These are phyloP conservation scores for Ranitomeya imitator DNA, from an alignment of 2,113 vertebrate species.

Conservation along the genomic window DNA sequence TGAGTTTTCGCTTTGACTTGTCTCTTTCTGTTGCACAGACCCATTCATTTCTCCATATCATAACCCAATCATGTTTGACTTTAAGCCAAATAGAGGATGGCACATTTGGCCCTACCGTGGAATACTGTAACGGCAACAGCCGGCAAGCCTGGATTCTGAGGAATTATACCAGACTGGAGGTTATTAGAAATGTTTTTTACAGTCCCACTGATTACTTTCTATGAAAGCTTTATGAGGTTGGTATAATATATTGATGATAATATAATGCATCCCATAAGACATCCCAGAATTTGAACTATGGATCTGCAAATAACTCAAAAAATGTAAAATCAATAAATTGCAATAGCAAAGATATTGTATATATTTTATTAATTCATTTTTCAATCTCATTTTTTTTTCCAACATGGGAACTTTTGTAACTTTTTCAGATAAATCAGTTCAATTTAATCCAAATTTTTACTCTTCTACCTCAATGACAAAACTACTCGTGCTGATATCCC, in stretches of 20 bases:
- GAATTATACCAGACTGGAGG: conserved; percentile 83
- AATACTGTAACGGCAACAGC: conserved; percentile 81
- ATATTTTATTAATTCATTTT: too few species aligned
- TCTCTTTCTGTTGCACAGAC: conserved; percentile 76
- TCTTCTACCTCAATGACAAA: too few species aligned
- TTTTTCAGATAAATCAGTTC: too few species aligned
- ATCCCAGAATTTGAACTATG: neutral
- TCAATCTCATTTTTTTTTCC: too few species aligned
- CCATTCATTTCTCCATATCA: conserved; percentile 86
- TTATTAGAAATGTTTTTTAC: conserved; percentile 85
- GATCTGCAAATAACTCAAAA: neutral
- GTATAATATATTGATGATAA: conserved; percentile 55
- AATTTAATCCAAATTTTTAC: too few species aligned
- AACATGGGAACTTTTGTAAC: too few species aligned
- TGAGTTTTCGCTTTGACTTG: conserved; percentile 45
- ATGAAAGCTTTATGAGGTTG: conserved; percentile 70
- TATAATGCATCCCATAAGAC: neutral
- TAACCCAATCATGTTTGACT: conserved; percentile 93
- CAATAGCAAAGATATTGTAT: too few species aligned
- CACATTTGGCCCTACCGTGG: conserved; percentile 81
- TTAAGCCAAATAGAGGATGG: conserved; percentile 82
- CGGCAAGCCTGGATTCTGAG: conserved; percentile 82
- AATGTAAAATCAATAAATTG: neutral
- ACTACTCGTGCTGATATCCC: too few species aligned
- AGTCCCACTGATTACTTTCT: conserved; percentile 89